Percentiles rank a stretch among this genome's conserved stretches.
These are phyloP conservation scores for Belonocnema kinseyi DNA, from an alignment of 1,140 invertebrate genomes.

Conservation along the genomic window DNA sequence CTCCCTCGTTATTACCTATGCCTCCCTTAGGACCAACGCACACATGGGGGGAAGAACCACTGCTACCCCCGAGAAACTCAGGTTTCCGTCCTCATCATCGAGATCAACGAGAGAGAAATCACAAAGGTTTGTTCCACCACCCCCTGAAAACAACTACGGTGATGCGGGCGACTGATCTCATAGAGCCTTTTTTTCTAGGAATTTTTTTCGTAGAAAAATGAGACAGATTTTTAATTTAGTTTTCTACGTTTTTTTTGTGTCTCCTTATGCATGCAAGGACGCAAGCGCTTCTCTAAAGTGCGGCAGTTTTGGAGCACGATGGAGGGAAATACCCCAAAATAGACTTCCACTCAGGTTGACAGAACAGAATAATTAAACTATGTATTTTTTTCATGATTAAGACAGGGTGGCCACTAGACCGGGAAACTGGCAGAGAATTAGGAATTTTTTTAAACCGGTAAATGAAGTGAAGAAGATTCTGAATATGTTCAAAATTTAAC, in stretches of 20 bases:
- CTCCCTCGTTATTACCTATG: slow-evolving; percentile 54
- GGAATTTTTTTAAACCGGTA: no score
- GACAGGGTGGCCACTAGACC: no score
- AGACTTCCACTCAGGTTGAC: slow-evolving; percentile 51
- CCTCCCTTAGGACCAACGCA: slow-evolving; percentile 52
- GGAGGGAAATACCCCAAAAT: slow-evolving; percentile 73
- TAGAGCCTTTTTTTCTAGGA: slow-evolving; percentile 39
- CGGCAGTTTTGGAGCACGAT: slow-evolving; percentile 75
- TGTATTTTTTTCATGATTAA: slow-evolving; percentile 43
- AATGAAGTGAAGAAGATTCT: no score
- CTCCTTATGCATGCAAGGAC: slow-evolving; percentile 72
- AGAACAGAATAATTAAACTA: slow-evolving; percentile 31
- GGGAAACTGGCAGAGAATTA: no score
- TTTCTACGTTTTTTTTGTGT: slow-evolving; percentile 54
- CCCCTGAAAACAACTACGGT: slow-evolving; percentile 37
- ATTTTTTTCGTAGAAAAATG: slow-evolving; percentile 36
- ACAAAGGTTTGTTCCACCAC: slow-evolving; percentile 71
- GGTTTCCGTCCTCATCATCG: slow-evolving; percentile 64
- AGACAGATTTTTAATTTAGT: slow-evolving; percentile 51
- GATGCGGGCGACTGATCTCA: slow-evolving; percentile 43
- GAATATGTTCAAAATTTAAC: no score
- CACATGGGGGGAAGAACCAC: slow-evolving; percentile 64
- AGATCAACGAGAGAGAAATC: slow-evolving; percentile 65
- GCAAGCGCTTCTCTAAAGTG: slow-evolving; percentile 75
- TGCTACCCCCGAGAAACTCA: slow-evolving; percentile 60